phyloP scores from a whole-genome alignment of 1,140 invertebrate species.

The Drosophila melanogaster region Release_6_plus_ISO1_MT NT_033777.3:23934501-23935000 shows the following conservation, averaged over 20 bases:
- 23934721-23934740: slow-evolving; percentile 88
- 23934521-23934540: slow-evolving; percentile 57
- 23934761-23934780: slow-evolving; percentile 92
- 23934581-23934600: slow-evolving; percentile 87
- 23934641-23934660: slow-evolving; percentile 94
- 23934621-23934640: slow-evolving; percentile 95
- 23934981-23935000: slow-evolving; percentile 16
- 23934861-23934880: slow-evolving; percentile 88
- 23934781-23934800: slow-evolving; percentile 90
- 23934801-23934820: slow-evolving; percentile 92
- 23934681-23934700: slow-evolving; percentile 92
- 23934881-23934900: slow-evolving; percentile 93
- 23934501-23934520: slow-evolving; percentile 25
- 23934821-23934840: slow-evolving; percentile 93
- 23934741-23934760: slow-evolving; percentile 94
- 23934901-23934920: slow-evolving; percentile 94
- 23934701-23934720: slow-evolving; percentile 92
- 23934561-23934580: slow-evolving; percentile 91
- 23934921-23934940: slow-evolving; percentile 91
- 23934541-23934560: slow-evolving; percentile 51
- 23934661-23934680: slow-evolving; percentile 95
- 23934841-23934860: slow-evolving; percentile 91
- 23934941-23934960: slow-evolving; percentile 12
- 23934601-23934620: slow-evolving; percentile 88
- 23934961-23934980: slow-evolving; percentile 41